Evolutionary conservation across 2,888 invertebrate genomes (phyloP).

Genomic region (Nematopogon swammerdamellus): DNA sequence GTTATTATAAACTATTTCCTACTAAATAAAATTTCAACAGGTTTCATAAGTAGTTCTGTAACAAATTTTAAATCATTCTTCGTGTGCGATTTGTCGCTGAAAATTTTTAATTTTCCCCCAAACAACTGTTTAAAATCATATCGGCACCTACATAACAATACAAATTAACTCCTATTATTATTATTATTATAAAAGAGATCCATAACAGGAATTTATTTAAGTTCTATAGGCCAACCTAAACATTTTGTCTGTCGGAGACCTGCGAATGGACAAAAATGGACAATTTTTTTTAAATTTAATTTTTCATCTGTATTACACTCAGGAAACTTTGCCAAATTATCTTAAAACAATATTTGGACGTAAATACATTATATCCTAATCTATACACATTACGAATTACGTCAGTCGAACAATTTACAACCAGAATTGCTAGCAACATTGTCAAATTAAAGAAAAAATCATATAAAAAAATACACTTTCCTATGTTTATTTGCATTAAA

Average conservation of each 20-base stretch:
- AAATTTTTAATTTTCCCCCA: slow-evolving; percentile 4
- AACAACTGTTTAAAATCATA: background rate
- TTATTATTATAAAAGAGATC: slow-evolving; percentile 34
- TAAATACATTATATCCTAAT: slow-evolving; percentile 11
- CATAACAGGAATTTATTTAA: slow-evolving; percentile 19
- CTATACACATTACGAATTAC: slow-evolving; percentile 27
- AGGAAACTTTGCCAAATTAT: slow-evolving; percentile 5
- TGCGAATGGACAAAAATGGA: slow-evolving; percentile 4
- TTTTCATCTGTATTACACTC: background rate
- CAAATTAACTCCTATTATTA: slow-evolving; percentile 23
- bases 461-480: background rate
- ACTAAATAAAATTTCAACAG: background rate
- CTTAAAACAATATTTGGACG: slow-evolving; percentile 12
- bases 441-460: background rate
- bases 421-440: slow-evolving; percentile 13
- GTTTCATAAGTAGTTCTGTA: background rate
- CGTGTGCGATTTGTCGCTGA: background rate
- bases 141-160: slow-evolving; percentile 7
- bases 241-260: slow-evolving; percentile 3
- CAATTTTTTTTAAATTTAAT: slow-evolving; percentile 6
- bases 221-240: slow-evolving; percentile 9
- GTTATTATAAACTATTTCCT: slow-evolving; percentile 2
- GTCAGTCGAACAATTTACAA: slow-evolving; percentile 39
- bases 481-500: background rate
- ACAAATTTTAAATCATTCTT: background rate